Conservation (phyloP, 2,797 vertebrate genomes). For the Natrix natrix region DNA sequence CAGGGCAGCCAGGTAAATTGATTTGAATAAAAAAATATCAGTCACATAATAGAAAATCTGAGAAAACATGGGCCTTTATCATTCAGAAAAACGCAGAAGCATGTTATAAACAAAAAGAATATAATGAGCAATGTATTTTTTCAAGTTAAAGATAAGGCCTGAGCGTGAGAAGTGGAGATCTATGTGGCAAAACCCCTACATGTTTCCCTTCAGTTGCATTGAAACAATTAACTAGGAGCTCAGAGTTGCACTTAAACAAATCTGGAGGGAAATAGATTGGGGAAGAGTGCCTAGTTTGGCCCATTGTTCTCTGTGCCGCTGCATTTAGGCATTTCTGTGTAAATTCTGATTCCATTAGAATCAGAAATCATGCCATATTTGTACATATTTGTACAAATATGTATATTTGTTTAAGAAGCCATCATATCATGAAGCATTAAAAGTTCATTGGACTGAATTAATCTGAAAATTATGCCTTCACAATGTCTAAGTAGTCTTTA, state of each 20-base stretch:
- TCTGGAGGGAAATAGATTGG: background rate
- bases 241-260: background rate
- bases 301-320: conserved; percentile 26
- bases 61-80: background rate
- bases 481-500: conserved; percentile 22
- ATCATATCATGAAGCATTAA: conserved; percentile 51
- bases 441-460: conserved; percentile 48
- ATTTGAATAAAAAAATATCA: background rate
- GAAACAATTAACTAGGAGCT: background rate
- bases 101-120: background rate
- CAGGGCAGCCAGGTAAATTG: background rate
- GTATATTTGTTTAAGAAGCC: conserved; percentile 33
- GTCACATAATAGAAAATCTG: background rate
- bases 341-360: conserved; percentile 18
- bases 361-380: conserved; percentile 47
- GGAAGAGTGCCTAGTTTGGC: background rate
- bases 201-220: background rate
- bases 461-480: conserved; percentile 34
- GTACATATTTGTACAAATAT: conserved; percentile 6
- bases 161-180: background rate
- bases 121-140: background rate
- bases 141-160: background rate
- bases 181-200: background rate
- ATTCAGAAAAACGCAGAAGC: background rate
- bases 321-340: conserved; percentile 30